Evolutionary conservation across 2,113 vertebrate genomes (phyloP), one percentile per base, ranked within the genome.

Genomic region (Pachypanchax playfairii): DNA sequence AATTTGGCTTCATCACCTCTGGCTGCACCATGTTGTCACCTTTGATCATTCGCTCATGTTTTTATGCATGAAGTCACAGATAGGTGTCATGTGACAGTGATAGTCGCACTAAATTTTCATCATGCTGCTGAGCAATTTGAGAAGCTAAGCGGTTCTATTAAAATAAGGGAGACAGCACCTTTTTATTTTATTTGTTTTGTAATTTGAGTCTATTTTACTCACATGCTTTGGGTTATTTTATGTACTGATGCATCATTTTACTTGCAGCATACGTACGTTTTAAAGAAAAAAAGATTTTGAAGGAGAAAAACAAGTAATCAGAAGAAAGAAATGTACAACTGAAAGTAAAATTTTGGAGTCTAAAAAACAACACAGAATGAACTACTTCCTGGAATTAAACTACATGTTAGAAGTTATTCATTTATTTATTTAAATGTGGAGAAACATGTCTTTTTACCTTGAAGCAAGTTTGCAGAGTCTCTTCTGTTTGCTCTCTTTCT

Each of bases 11-110:
- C 4, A 31, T 79, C 59, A 76, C 22, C 69, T 66, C 70, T 79
- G 71, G 62, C 64, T 66, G 47, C 62, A 71, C 73, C 36, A 20
- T 59, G 71, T 79, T 81, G 81, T 78, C 86, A 77, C 65, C 63
- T 88, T 75, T 88, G 75, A 88, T 85, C 77, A 78, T 65, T 75
- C 54, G 36, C 60, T 84, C 79, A 75, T 82, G 85, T 88, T 88
- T 82, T 80, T 82, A 85, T 83, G 83, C 75, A 83, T 89, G 79
- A 82, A 69, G 71, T 58, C 79, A 73, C 63, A 65, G 63, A 59
- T 53, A 80, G 72, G 75, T 80, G 81, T 70, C 73, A 74, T 64
- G 65, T 65, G 63, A 63, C 49, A 18, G 59, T 21, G 74, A 73
- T 73, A 66, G 83, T 83, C 84, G 79, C 76, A 56, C 76, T 51